A percentile compares a stretch with the other conserved stretches of the same genome.
phyloP scores from a whole-genome alignment of 2,888 invertebrate genomes.

The Parnassius smintheus region DNA sequence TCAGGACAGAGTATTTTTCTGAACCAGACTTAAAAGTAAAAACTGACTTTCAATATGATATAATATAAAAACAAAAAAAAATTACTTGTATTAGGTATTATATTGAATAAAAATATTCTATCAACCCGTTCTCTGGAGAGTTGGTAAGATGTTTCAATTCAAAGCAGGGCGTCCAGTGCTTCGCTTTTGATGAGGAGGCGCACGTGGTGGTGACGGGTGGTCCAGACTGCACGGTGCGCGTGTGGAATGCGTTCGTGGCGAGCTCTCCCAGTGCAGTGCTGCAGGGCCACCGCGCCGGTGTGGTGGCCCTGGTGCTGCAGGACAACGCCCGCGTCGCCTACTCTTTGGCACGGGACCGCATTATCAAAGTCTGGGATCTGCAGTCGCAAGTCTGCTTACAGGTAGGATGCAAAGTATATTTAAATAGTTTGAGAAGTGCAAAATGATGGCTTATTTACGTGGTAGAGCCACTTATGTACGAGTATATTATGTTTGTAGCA shows the following conservation, averaged over 20 bases:
- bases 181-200: conserved; percentile 80
- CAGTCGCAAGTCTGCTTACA: conserved; percentile 84
- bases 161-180: conserved; percentile 83
- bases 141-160: not conserved
- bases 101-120: too few species aligned
- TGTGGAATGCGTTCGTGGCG: conserved; percentile 92
- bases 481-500: too few species aligned
- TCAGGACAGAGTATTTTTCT: too few species aligned
- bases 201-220: conserved; percentile 86
- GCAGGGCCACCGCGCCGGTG: conserved; percentile 85
- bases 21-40: too few species aligned
- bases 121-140: too few species aligned
- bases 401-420: conserved; percentile 47
- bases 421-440: too few species aligned
- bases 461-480: too few species aligned
- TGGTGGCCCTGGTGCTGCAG: conserved; percentile 85
- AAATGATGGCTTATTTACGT: too few species aligned
- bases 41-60: too few species aligned
- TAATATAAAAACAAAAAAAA: too few species aligned
- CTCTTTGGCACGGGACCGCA: conserved; percentile 86
- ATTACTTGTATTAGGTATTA: too few species aligned
- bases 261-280: conserved; percentile 83
- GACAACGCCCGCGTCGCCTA: conserved; percentile 84
- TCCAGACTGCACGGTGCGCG: conserved; percentile 86
- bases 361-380: conserved; percentile 89